These are phyloP conservation scores for Masticophis lateralis DNA, from an alignment of 2,797 vertebrate species.

Conservation along the genomic window DNA sequence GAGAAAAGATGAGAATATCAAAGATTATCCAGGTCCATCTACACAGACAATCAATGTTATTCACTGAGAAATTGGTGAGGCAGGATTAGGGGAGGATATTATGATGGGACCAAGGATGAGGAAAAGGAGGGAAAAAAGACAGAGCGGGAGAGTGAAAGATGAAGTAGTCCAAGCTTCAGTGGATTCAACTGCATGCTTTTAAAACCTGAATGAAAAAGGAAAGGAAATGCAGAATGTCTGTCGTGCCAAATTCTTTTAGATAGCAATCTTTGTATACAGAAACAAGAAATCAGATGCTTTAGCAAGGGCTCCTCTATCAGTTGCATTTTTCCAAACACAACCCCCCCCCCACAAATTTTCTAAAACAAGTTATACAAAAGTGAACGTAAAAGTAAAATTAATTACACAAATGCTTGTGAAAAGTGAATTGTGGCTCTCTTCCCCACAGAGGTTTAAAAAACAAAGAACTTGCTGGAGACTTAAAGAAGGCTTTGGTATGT, in stretches of 20 bases:
- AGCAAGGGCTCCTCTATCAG: constrained; percentile 39
- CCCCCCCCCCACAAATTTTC: constrained; percentile 15
- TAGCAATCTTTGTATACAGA: constrained; percentile 35
- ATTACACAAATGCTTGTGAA: constrained; percentile 25
- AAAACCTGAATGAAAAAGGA: not conserved
- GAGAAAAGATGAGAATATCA: not conserved
- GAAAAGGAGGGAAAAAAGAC: not conserved
- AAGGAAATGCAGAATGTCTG: constrained; percentile 22
- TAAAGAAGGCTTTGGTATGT: constrained; percentile 72
- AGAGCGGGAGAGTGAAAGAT: not conserved
- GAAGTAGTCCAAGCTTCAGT: not conserved
- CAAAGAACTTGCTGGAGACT: constrained; percentile 59
- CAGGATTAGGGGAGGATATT: not conserved
- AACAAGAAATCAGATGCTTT: constrained; percentile 48
- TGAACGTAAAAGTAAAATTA: constrained; percentile 39
- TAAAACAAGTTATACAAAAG: constrained; percentile 44
- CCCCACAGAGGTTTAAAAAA: constrained; percentile 49
- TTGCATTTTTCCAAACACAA: constrained; percentile 21
- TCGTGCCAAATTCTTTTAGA: constrained; percentile 30
- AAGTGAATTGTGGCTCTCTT: constrained; percentile 59
- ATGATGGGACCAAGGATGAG: not conserved
- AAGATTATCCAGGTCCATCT: not conserved
- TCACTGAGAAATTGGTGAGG: not conserved
- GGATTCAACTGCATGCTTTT: not conserved
- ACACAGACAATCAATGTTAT: not conserved